phyloP scores from a whole-genome alignment of 2,888 invertebrate species.

The Zaprionus obscuricornis region DNA sequence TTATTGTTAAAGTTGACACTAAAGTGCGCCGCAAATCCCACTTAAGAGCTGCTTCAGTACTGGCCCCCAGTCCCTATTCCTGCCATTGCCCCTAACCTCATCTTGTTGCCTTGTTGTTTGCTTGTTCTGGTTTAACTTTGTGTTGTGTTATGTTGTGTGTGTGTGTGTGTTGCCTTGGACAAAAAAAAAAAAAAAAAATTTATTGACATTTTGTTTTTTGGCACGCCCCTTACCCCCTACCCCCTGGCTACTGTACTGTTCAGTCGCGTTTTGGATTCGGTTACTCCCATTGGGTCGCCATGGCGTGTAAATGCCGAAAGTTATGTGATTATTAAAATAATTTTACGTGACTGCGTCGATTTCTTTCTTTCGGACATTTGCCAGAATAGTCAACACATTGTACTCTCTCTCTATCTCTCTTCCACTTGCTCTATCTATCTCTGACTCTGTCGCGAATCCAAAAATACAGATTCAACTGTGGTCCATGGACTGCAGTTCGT shows the following conservation, averaged over 20 bases:
- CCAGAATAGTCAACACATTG: slow-evolving; percentile 35
- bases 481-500: slow-evolving; percentile 72
- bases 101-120: slow-evolving; percentile 11
- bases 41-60: slow-evolving; percentile 64
- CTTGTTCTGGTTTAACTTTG: slow-evolving; percentile 33
- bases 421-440: too few species aligned
- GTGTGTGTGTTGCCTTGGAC: background rate
- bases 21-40: slow-evolving; percentile 76
- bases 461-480: too few species aligned
- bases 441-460: too few species aligned
- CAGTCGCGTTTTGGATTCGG: too few species aligned
- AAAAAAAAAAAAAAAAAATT: slow-evolving; percentile 32
- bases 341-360: slow-evolving; percentile 78
- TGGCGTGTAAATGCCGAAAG: slow-evolving; percentile 77
- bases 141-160: background rate
- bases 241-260: too few species aligned
- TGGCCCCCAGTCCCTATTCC: slow-evolving; percentile 24
- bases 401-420: background rate
- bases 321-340: slow-evolving; percentile 77
- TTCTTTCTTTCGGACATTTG: slow-evolving; percentile 67
- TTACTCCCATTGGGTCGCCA: slow-evolving; percentile 59
- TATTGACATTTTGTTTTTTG: slow-evolving; percentile 69
- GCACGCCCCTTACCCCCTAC: too few species aligned
- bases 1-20: slow-evolving; percentile 78
- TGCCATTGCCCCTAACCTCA: background rate